These are phyloP conservation scores for Stichopus horrens DNA, from an alignment of 53 echinoderm and acorn worm genomes.

Conservation along the genomic window DNA sequence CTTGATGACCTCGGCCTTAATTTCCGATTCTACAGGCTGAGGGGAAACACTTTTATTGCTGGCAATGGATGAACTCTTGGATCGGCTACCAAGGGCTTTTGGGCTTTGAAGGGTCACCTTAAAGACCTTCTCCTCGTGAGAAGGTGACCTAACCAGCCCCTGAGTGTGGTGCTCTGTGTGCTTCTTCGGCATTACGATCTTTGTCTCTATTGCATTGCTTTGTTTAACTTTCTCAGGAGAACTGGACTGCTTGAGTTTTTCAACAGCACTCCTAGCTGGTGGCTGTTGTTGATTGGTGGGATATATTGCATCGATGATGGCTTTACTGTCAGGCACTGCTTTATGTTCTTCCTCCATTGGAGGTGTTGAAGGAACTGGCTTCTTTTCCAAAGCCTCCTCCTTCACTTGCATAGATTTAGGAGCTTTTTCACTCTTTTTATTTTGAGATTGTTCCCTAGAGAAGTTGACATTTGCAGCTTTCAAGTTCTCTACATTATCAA, in stretches of 20 bases:
- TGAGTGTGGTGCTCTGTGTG: constrained; percentile 41
- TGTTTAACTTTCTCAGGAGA: constrained; percentile 16
- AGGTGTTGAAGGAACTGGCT: constrained; percentile 23
- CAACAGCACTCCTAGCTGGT: background rate
- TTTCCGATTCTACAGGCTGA: constrained; percentile 34
- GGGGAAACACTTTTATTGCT: constrained; percentile 49
- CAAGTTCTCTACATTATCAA: background rate
- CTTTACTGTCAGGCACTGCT: constrained; percentile 41
- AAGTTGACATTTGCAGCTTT: background rate
- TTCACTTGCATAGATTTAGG: constrained; percentile 43
- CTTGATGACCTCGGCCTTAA: constrained; percentile 37
- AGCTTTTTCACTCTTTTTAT: constrained; percentile 5
- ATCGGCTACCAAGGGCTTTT: constrained; percentile 38
- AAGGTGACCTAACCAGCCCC: constrained; percentile 41
- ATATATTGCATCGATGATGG: constrained; percentile 11
- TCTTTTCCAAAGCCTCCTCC: constrained; percentile 27
- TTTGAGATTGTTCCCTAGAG: background rate
- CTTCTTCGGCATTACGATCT: constrained; percentile 34
- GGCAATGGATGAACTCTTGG: constrained; percentile 43
- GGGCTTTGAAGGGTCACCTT: constrained; percentile 47
- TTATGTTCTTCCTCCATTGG: constrained; percentile 24
- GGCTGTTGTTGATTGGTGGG: constrained; percentile 30
- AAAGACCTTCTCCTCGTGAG: constrained; percentile 43
- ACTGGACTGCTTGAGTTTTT: constrained; percentile 31
- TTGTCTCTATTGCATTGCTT: constrained; percentile 1